phyloP scores from a whole-genome alignment of 2,797 vertebrate species.

The Rousettus madagascariensis region DNA sequence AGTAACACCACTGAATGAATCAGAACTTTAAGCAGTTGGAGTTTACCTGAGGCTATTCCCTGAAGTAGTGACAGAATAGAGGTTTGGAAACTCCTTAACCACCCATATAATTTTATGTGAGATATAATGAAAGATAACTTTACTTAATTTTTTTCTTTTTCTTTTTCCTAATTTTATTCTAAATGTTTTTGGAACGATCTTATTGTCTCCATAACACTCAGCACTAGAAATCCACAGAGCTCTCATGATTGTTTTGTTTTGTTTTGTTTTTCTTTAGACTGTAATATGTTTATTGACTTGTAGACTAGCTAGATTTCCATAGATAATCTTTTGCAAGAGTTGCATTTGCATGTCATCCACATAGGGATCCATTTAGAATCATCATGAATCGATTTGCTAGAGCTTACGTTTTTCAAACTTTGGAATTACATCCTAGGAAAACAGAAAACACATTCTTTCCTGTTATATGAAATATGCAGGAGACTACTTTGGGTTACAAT shows the following conservation, averaged over 20 bases:
- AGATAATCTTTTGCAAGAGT: slow-evolving; percentile 59
- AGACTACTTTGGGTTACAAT: slow-evolving; percentile 47
- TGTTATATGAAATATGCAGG: slow-evolving; percentile 13
- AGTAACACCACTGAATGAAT: neutral
- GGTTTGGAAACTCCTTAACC: neutral
- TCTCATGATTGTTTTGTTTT: slow-evolving; percentile 2
- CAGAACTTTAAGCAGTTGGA: neutral
- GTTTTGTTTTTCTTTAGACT: slow-evolving; percentile 38
- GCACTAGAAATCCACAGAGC: neutral
- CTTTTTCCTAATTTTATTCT: slow-evolving; percentile 24
- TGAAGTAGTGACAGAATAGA: neutral
- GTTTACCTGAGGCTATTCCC: neutral
- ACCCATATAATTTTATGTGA: neutral
- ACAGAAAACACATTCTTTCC: slow-evolving; percentile 41
- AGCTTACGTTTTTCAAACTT: slow-evolving; percentile 2
- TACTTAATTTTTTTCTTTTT: neutral
- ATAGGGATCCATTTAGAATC: slow-evolving; percentile 45
- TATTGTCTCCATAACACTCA: neutral
- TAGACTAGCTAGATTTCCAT: slow-evolving; percentile 44
- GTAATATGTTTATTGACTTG: slow-evolving; percentile 20
- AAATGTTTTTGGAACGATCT: slow-evolving; percentile 21
- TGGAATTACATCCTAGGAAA: slow-evolving; percentile 60
- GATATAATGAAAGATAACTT: neutral
- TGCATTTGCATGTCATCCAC: slow-evolving; percentile 48
- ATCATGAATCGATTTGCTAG: slow-evolving; percentile 39